Evolutionary conservation across 1,140 invertebrate genomes (phyloP), one percentile per base, ranked within the genome.

Genomic region (Hylyphantes graminicola): DNA sequence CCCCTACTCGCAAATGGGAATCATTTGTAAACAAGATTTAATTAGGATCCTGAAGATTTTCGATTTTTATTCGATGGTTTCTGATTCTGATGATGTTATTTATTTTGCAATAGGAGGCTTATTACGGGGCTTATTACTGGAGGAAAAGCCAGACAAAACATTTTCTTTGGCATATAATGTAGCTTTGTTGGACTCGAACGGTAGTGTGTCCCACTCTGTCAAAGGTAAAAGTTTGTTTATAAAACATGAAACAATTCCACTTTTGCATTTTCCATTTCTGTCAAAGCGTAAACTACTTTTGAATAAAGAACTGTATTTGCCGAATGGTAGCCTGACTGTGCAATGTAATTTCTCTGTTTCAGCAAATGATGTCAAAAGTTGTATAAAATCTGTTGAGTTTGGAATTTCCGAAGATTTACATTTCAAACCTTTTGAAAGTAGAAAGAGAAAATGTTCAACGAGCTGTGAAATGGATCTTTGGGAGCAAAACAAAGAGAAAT

Each of bases 231-330:
- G n/a, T 7, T 21, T n/a, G 0, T 15, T 35, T 68, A 50, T 15
- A 35, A 35, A 35, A 35, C 35, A 35, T 35, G 5, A 5, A 35
- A 5, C 35, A 35, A 35, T 35, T 1, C 35, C 35, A 5, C 35
- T 35, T 35, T 35, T 35, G 35, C n/a, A 53, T 50, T n/a, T 17
- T 8, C 13, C 35, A n/a, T 15, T n/a, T 51, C 13, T 72, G 9
- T 54, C 68, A 21, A 72, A 72, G 17, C 10, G 54, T 10, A 51
- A 50, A 8, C 48, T 72, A 6, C 51, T 72, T 5, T 12, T 6
- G 2, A 72, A 72, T 13, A 72, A 54, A n/a, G 48, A 50, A n/a
- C 51, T 51, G n/a, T 72, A 72, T 19, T 72, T 72, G 10, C 68
- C 68, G 15, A 72, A 72, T 53, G 50, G 54, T 51, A 15, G 17